phyloP scores from a whole-genome alignment of 2,797 vertebrate species.

The Coccyzus lansbergi region DNA sequence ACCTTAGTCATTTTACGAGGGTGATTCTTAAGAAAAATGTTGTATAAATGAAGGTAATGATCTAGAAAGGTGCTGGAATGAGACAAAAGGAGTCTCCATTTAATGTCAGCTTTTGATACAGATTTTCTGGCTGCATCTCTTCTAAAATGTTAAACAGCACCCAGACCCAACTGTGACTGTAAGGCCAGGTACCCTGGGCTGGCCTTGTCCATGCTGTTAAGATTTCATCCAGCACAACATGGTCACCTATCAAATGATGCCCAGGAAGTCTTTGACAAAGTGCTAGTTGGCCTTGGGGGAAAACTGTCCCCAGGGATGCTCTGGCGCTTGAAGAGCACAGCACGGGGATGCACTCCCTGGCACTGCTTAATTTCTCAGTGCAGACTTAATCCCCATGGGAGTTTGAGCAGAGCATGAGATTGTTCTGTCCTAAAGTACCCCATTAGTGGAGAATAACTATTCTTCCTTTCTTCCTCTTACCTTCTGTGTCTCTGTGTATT shows the following conservation, averaged over 20 bases:
- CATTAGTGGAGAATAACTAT: not conserved
- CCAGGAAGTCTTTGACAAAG: not conserved
- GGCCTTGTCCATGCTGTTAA: not conserved
- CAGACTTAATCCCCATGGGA: accelerated
- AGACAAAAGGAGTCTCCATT: not conserved
- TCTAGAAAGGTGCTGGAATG: not conserved
- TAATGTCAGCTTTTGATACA: not conserved
- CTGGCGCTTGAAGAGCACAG: not conserved
- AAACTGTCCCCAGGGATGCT: not conserved
- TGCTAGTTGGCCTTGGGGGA: not conserved
- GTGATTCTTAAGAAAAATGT: constrained; percentile 29
- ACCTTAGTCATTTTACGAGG: constrained; percentile 5
- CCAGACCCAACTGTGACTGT: not conserved
- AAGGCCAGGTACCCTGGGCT: not conserved
- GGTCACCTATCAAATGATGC: not conserved
- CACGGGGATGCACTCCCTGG: not conserved
- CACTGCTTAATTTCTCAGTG: not conserved
- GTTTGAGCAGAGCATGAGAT: not conserved
- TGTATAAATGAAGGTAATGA: not conserved
- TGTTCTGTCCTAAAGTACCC: not conserved
- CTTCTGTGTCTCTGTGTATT: not conserved
- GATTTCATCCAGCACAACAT: not conserved
- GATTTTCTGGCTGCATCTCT: not conserved
- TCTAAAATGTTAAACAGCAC: not conserved
- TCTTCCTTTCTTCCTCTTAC: not conserved